These are phyloP conservation scores for Clanis bilineata DNA, from an alignment of 2,888 invertebrate genomes.

Conservation along the genomic window DNA sequence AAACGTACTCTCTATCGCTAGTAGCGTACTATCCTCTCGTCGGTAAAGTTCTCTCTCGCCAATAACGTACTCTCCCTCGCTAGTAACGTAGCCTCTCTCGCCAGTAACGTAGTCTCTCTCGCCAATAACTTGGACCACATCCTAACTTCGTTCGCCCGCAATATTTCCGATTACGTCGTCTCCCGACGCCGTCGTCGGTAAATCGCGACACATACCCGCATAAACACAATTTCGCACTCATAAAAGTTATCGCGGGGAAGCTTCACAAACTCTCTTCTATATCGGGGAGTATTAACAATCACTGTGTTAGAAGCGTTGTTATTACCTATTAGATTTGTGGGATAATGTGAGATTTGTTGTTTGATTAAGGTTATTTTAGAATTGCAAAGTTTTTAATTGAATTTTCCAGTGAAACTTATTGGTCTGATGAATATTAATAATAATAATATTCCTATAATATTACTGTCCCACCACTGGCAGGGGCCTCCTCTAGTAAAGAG, in stretches of 20 bases:
- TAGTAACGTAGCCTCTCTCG: too few species aligned
- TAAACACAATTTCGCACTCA: constrained; percentile 80
- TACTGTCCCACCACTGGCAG: too few species aligned
- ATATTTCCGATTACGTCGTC: constrained; percentile 71
- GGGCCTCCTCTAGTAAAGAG: too few species aligned
- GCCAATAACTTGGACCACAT: constrained; percentile 25
- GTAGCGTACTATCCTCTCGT: too few species aligned
- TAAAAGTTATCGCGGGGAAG: constrained; percentile 74
- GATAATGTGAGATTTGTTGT: not conserved
- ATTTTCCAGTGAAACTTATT: too few species aligned
- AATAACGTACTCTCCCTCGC: too few species aligned
- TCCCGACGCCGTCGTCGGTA: constrained; percentile 44
- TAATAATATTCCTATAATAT: too few species aligned
- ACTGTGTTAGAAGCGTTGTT: not conserved
- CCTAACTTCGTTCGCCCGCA: constrained; percentile 64
- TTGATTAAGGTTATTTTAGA: not conserved
- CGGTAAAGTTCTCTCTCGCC: too few species aligned
- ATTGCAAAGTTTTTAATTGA: not conserved
- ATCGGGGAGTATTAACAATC: constrained; percentile 36
- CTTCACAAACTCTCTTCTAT: constrained; percentile 29
- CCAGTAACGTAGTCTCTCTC: constrained; percentile 23
- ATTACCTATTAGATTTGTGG: not conserved
- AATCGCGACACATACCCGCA: constrained; percentile 67
- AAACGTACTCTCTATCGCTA: too few species aligned
- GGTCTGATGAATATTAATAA: too few species aligned